Evolutionary conservation across 2,797 vertebrate genomes (phyloP).

Genomic region (Hirundo rustica): DNA sequence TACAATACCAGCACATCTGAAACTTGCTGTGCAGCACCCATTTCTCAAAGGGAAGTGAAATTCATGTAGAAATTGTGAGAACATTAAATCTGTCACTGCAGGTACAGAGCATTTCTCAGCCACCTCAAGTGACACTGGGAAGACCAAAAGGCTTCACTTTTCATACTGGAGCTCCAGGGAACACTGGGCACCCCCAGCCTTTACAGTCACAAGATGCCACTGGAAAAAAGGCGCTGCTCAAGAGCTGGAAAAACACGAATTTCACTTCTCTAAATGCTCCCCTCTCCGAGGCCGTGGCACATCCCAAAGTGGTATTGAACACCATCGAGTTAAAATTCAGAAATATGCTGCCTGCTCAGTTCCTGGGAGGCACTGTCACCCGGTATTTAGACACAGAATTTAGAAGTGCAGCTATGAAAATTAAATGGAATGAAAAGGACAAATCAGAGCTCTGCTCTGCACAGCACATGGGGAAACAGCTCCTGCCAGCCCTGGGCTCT

Average conservation of each 20-base stretch:
- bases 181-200: neutral
- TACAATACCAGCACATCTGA: neutral
- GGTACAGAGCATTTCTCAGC: neutral
- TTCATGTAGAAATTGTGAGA: neutral
- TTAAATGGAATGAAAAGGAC: neutral
- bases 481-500: neutral
- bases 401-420: neutral
- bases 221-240: neutral
- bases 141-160: neutral
- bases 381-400: neutral
- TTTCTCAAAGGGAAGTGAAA: neutral
- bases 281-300: neutral
- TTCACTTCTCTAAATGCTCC: neutral
- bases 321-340: neutral
- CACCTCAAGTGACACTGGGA: neutral
- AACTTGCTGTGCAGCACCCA: neutral
- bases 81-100: neutral
- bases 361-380: neutral
- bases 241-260: neutral
- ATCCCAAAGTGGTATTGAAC: neutral
- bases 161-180: neutral
- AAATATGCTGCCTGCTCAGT: neutral
- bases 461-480: neutral
- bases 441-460: neutral
- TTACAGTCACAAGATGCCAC: neutral